Evolutionary conservation across 1,140 invertebrate species (phyloP), one percentile per base, ranked within the genome.

Genomic region (Aphis craccivora): DNA sequence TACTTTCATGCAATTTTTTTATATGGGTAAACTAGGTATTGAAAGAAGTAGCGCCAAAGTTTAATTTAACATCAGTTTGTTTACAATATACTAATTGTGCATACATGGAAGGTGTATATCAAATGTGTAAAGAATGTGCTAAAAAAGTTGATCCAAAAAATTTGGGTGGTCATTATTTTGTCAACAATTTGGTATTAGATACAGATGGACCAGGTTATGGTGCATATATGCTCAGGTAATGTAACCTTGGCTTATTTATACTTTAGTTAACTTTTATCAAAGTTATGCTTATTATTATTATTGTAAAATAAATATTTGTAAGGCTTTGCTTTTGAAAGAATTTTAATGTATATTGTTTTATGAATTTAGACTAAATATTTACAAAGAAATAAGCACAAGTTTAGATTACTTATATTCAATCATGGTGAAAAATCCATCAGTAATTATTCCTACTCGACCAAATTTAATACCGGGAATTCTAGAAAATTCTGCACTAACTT

Each of bases 41-140:
- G 95, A 98, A 98, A 96, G 97, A 97, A 95, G 97, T 98, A 23
- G 97, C 97, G 8, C 97, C 97, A 35, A 96, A 97, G 94, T 96
- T 98, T 2, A 97, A 98, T 95, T 95, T 98, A 40, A 96, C 96
- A 9, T 96, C 97, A 37, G 97, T 98, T 51, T 98, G 98, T 95
- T 96, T 97, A 81, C 96, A 98, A 94, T 97, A 99, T 94, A 96
- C 96, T 8, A 95, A 97, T 18, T 96, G 97, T 89, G 97, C 98
- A 45, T 98, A 97, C 94, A 99, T 98, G 95, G 96, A 97, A 48
- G 98, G 98, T 3, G 97, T 99, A 22, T 97, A 99, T 25, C 98
- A 99, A 94, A 95, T 99, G 9, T 98, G 98, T 94, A 96, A 98
- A 1, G 97, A 97, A 8, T 98, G 97, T 95, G 98, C 98, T 1